These are phyloP conservation scores for Folsomia candida DNA, from an alignment of 2,888 invertebrate species.

Conservation along the genomic window DNA sequence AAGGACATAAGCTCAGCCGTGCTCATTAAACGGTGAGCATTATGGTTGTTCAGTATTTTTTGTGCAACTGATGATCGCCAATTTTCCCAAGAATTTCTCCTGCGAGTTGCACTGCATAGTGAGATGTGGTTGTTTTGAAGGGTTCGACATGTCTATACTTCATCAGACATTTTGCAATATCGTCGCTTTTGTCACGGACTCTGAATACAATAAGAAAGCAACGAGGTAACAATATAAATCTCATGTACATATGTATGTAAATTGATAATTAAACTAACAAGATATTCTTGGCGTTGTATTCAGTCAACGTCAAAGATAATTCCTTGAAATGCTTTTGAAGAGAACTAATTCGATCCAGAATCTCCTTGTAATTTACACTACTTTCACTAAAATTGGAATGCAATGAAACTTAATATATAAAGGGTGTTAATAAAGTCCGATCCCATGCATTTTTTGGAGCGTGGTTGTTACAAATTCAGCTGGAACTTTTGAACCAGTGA, in stretches of 20 bases:
- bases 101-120: constrained; percentile 27
- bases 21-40: too few species aligned
- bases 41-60: too few species aligned
- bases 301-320: constrained; percentile 18
- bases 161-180: constrained; percentile 30
- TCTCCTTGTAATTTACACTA: constrained; percentile 14
- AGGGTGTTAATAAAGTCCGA: too few species aligned
- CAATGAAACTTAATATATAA: too few species aligned
- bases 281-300: constrained; percentile 15
- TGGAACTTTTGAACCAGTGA: too few species aligned
- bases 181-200: constrained; percentile 36
- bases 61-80: constrained; percentile 31
- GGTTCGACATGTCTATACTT: constrained; percentile 30
- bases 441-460: too few species aligned
- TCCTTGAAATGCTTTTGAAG: constrained; percentile 23
- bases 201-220: constrained; percentile 9
- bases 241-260: too few species aligned
- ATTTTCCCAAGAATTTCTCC: constrained; percentile 30
- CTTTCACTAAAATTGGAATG: too few species aligned
- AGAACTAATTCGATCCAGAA: constrained; percentile 13
- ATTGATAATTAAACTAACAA: too few species aligned
- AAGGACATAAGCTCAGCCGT: too few species aligned
- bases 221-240: too few species aligned
- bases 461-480: too few species aligned
- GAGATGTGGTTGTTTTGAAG: constrained; percentile 34